Conservation (phyloP, 2,888 invertebrate species). For the Gordius sp. region DNA sequence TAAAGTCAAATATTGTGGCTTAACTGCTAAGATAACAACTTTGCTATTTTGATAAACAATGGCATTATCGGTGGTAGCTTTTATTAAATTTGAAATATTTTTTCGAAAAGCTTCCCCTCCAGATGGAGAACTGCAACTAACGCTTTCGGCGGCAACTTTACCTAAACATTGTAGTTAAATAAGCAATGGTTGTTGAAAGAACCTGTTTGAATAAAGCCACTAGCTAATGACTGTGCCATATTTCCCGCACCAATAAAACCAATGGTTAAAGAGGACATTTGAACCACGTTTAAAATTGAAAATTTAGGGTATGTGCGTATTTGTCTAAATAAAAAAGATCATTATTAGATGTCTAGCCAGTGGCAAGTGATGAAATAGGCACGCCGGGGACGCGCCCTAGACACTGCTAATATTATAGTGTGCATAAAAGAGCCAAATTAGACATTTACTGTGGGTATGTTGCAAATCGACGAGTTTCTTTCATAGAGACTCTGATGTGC, state of each 20-base stretch:
- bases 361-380: too few relatives aligned
- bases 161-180: background rate
- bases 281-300: too few relatives aligned
- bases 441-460: too few relatives aligned
- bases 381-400: too few relatives aligned
- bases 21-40: conserved; percentile 59
- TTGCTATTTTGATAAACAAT: conserved; percentile 41
- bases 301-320: too few relatives aligned
- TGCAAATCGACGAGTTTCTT: too few relatives aligned
- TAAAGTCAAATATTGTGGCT: conserved; percentile 35
- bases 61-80: conserved; percentile 22
- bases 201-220: conserved; percentile 47
- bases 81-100: conserved; percentile 31
- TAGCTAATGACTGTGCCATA: conserved; percentile 57
- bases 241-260: conserved; percentile 71
- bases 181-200: conserved; percentile 25
- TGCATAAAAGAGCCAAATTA: too few relatives aligned
- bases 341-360: too few relatives aligned
- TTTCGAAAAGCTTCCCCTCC: background rate
- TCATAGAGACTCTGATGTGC: too few relatives aligned
- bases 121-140: conserved; percentile 46
- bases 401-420: too few relatives aligned
- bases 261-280: too few relatives aligned
- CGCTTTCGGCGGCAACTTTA: conserved; percentile 32
- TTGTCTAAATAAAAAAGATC: too few relatives aligned